A percentile compares a stretch with the other conserved stretches of the same genome.
Evolutionary conservation across 2,797 vertebrate species (phyloP).

Genomic region (Molossus alvarezi): DNA sequence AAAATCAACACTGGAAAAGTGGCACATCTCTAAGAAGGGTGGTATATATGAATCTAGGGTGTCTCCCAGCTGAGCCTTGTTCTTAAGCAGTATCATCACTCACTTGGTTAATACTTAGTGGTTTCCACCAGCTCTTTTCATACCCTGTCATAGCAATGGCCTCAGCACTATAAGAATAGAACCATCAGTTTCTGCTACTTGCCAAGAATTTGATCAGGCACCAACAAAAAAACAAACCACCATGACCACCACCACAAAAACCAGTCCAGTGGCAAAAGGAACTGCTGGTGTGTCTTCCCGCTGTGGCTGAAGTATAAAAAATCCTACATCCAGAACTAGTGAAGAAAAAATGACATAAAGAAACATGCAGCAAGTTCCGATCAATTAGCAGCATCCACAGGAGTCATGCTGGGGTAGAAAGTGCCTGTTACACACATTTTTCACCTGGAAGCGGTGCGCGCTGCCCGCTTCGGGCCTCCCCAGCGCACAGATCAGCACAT

Average conservation of each 20-base stretch:
- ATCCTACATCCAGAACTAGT: neutral
- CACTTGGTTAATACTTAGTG: neutral
- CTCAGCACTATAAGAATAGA: neutral
- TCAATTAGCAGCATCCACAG: slow-evolving; percentile 18
- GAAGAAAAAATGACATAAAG: slow-evolving; percentile 44
- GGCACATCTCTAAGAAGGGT: neutral
- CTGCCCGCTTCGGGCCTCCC: neutral
- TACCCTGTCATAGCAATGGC: neutral
- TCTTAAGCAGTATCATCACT: neutral
- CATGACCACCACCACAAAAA: neutral
- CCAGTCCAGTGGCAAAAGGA: neutral
- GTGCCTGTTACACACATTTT: neutral
- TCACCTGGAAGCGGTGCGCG: neutral
- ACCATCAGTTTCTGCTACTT: neutral
- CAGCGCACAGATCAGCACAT: neutral
- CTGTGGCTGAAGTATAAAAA: neutral
- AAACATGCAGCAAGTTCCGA: neutral
- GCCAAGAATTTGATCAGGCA: slow-evolving; percentile 19
- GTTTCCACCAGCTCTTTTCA: neutral
- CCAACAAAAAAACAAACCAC: neutral
- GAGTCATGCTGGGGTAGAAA: neutral
- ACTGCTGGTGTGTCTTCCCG: neutral
- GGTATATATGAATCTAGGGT: neutral
- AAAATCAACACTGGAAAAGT: neutral
- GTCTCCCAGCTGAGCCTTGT: neutral